Evolutionary conservation across 2,888 invertebrate species (phyloP).

Genomic region (Pocota personata): DNA sequence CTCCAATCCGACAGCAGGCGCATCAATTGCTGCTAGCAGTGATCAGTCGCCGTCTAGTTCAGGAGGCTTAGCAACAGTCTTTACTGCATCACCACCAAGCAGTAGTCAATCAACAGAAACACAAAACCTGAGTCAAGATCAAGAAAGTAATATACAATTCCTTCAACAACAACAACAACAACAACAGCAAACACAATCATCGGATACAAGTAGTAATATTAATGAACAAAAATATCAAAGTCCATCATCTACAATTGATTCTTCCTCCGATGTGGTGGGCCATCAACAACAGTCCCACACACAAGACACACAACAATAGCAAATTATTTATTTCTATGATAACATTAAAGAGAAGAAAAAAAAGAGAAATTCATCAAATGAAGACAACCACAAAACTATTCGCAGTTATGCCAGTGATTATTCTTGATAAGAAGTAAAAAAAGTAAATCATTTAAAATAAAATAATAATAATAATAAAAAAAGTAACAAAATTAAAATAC

Average conservation of each 20-base stretch:
- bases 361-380: slow-evolving; percentile 62
- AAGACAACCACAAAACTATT: slow-evolving; percentile 68
- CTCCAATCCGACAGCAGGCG: slow-evolving; percentile 57
- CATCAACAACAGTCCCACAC: slow-evolving; percentile 53
- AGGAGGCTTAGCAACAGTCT: slow-evolving; percentile 37
- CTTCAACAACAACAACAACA: slow-evolving; percentile 45
- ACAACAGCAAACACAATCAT: slow-evolving; percentile 41
- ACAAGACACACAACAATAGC: slow-evolving; percentile 66
- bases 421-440: slow-evolving; percentile 71
- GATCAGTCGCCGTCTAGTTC: slow-evolving; percentile 56
- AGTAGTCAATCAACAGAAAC: slow-evolving; percentile 58
- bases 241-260: slow-evolving; percentile 55
- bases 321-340: slow-evolving; percentile 65
- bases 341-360: slow-evolving; percentile 39
- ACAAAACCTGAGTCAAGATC: slow-evolving; percentile 47
- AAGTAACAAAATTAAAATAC: slow-evolving; percentile 43
- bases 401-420: slow-evolving; percentile 72
- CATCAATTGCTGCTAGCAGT: slow-evolving; percentile 34
- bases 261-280: slow-evolving; percentile 46
- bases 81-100: slow-evolving; percentile 47
- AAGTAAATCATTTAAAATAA: slow-evolving; percentile 20
- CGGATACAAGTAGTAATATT: slow-evolving; percentile 47
- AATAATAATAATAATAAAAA: slow-evolving; percentile 25
- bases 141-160: slow-evolving; percentile 39
- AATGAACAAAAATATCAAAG: slow-evolving; percentile 58